phyloP scores from a whole-genome alignment of 2,797 vertebrate genomes.

The Limosa lapponica region DNA sequence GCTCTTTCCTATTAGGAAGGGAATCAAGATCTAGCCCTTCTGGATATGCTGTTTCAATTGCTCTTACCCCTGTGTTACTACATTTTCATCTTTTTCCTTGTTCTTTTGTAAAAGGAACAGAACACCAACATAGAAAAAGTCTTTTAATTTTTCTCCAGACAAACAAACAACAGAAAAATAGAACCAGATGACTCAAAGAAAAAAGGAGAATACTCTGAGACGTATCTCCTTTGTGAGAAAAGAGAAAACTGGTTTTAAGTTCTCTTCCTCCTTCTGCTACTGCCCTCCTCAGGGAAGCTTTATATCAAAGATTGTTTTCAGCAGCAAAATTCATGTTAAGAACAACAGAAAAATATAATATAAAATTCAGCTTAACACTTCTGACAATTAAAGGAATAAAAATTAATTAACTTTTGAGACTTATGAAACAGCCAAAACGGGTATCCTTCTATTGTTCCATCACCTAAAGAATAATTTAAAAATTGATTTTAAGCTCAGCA shows the following conservation, averaged over 20 bases:
- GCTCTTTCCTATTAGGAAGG: background rate
- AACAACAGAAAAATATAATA: background rate
- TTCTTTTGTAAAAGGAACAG: background rate
- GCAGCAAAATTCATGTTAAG: background rate
- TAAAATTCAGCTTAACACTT: background rate
- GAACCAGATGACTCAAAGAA: background rate
- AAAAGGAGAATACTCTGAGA: background rate
- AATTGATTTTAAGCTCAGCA: background rate
- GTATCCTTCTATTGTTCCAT: background rate
- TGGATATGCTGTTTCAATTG: background rate
- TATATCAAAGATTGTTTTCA: background rate
- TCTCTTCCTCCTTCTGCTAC: background rate
- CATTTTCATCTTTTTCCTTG: background rate
- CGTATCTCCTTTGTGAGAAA: background rate
- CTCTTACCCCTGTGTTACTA: background rate
- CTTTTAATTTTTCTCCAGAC: background rate
- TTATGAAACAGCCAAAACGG: background rate
- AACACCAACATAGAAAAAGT: background rate
- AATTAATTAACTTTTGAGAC: background rate
- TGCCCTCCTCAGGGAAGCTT: background rate
- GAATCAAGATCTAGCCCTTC: background rate
- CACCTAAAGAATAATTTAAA: background rate
- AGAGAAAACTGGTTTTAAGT: background rate
- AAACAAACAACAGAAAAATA: conserved; percentile 4
- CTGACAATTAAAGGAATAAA: background rate